Base-by-base conservation (phyloP, 1,140 invertebrate genomes). In the Zaprionus nigranus region DNA sequence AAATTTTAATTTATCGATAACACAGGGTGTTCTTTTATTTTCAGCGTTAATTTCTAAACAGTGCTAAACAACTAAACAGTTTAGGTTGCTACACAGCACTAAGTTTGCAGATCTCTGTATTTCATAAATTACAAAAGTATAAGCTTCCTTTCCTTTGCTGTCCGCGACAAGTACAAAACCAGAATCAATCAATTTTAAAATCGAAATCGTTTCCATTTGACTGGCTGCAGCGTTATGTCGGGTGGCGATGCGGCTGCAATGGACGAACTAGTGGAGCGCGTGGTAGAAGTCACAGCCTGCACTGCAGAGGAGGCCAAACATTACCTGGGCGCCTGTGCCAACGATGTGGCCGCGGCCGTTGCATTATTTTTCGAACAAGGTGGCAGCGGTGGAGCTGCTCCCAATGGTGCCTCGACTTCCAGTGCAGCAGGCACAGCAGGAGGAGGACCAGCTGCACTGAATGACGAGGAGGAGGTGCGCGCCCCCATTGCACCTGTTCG, bases 401-500 rank as follows among this genome's bases (percentile, higher is more conserved):
- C 30, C 60, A 34, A 54, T 64, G 15, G 51, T 66, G 30, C 34
- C 30, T 7, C 78, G 22, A 34, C 70, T 56, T 38, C 79, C 56
- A 28, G 24, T 73, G 22, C 53, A 57, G 53, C 20, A 3, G 34
- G 24, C 24, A 24, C 56, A 20, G 15, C 57, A 40, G 24, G 53
- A 63, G n/a, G 28, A 30, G 28, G 9, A 22, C n/a, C 12, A 26
- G 62, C 28, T 58, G 12, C 26, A 6, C 64, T 64, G 17, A 9
- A 11, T 34, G 85, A 75, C 13, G 92, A 92, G 6, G 84, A 91
- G 24, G 83, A 91, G n/a, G 91, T 93, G n/a, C 79, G 92, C 24
- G 86, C 92, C 15, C 92, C 92, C 2, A 93, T 93, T 54, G 83
- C 91, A 12, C 91, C 92, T 13, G 90, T 85, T 5, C 79, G 92